Evolutionary conservation across 2,113 vertebrate species (phyloP).

Genomic region (Hemiscyllium ocellatum): DNA sequence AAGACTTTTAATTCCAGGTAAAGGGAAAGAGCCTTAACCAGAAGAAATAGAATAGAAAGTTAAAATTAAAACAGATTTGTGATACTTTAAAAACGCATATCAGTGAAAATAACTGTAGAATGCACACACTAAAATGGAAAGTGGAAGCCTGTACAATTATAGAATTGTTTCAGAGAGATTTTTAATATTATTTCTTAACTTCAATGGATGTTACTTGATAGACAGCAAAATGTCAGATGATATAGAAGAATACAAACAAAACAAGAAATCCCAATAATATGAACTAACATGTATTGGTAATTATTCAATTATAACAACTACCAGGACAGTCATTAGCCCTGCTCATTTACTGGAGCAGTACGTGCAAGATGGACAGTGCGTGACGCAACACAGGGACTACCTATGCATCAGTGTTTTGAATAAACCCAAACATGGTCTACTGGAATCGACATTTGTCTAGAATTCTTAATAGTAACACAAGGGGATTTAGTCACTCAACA

Average conservation of each 20-base stretch:
- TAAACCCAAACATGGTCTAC: neutral
- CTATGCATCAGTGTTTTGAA: neutral
- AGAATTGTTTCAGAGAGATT: neutral
- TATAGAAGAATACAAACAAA: neutral
- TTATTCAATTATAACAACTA: neutral
- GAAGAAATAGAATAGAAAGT: neutral
- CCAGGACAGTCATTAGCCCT: neutral
- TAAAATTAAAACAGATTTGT: neutral
- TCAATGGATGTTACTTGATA: neutral
- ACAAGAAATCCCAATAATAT: neutral
- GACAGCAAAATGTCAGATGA: neutral
- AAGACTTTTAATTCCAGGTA: slow-evolving; percentile 33
- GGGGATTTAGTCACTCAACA: neutral
- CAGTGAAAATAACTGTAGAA: neutral
- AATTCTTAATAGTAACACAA: neutral
- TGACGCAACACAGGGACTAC: neutral
- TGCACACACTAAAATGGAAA: neutral
- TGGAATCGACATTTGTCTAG: neutral
- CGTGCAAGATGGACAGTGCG: too few relatives aligned
- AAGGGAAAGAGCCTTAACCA: slow-evolving; percentile 38
- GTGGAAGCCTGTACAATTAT: neutral
- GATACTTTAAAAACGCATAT: neutral
- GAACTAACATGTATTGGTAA: neutral
- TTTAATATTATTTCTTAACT: neutral
- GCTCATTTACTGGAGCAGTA: neutral